Conservation (phyloP, 23 tunicate genomes). For the Styela plicata region DNA sequence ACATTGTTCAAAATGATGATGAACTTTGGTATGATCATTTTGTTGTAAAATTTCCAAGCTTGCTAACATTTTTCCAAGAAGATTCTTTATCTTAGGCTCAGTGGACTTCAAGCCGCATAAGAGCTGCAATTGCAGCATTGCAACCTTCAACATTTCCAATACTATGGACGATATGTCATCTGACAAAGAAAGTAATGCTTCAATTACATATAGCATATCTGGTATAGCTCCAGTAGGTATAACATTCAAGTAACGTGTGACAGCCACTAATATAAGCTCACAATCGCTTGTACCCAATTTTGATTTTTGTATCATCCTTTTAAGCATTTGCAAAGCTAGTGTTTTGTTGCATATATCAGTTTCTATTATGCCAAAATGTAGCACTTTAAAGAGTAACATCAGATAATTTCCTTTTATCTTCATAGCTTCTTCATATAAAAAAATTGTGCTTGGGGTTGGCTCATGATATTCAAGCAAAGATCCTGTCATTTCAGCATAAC, state of each 20-base stretch:
- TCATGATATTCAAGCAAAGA: constrained; percentile 8
- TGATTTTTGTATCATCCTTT: neutral
- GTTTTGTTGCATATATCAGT: neutral
- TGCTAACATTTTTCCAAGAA: neutral
- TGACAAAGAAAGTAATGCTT: neutral
- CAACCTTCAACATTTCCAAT: neutral
- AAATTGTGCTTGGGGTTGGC: neutral
- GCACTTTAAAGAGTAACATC: neutral
- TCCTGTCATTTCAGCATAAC: too few relatives aligned
- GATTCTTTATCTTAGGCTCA: neutral
- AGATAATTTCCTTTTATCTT: neutral
- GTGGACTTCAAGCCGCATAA: neutral
- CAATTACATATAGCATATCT: neutral
- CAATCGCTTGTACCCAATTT: neutral
- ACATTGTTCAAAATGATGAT: neutral
- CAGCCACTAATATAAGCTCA: neutral
- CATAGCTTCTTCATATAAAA: neutral
- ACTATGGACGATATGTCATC: neutral
- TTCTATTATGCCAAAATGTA: neutral
- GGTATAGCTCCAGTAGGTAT: neutral
- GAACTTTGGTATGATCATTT: neutral
- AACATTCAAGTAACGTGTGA: neutral
- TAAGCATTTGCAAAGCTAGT: neutral
- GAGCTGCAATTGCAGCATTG: constrained; percentile 14
- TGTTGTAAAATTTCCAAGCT: neutral